These are phyloP conservation scores for Dendrolimus houi DNA, from an alignment of 2,888 invertebrate genomes.

Conservation along the genomic window DNA sequence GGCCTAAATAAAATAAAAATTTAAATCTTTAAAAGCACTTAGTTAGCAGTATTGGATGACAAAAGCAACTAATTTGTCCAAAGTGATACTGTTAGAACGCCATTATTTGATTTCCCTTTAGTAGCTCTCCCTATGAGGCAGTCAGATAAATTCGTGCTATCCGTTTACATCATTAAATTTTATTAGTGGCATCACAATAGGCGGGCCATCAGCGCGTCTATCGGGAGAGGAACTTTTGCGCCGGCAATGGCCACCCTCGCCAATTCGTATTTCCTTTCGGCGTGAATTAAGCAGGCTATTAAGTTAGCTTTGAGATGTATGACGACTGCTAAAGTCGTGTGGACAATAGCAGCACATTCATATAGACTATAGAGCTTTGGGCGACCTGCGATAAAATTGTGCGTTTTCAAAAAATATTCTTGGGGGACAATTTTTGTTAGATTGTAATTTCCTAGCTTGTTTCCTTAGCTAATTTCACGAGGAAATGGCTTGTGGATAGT, in stretches of 20 bases:
- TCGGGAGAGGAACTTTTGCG: slow-evolving; percentile 59
- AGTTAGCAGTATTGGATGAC: slow-evolving; percentile 9
- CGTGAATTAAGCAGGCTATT: slow-evolving; percentile 72
- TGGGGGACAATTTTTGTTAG: slow-evolving; percentile 16
- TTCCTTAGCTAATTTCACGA: slow-evolving; percentile 3
- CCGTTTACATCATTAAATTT: slow-evolving; percentile 76
- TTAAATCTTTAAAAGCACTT: not conserved
- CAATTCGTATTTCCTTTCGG: slow-evolving; percentile 69
- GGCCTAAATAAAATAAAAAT: not conserved
- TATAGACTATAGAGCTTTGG: slow-evolving; percentile 43
- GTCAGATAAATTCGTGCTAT: slow-evolving; percentile 71
- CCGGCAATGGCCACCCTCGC: slow-evolving; percentile 45
- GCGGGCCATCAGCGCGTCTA: slow-evolving; percentile 43
- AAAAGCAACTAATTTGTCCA: slow-evolving; percentile 11
- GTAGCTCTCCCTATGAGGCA: slow-evolving; percentile 43
- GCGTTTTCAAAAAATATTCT: slow-evolving; percentile 22
- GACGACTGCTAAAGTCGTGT: slow-evolving; percentile 61
- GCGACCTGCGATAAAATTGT: slow-evolving; percentile 39
- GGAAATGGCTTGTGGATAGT: too few relatives aligned
- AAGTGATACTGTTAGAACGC: not conserved
- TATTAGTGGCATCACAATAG: slow-evolving; percentile 70
- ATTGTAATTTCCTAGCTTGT: slow-evolving; percentile 16
- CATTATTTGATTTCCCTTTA: slow-evolving; percentile 66
- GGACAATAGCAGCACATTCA: slow-evolving; percentile 48
- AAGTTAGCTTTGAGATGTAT: slow-evolving; percentile 64